These are phyloP conservation scores for Gavia stellata DNA, from an alignment of 2,113 vertebrate species.

Conservation along the genomic window DNA sequence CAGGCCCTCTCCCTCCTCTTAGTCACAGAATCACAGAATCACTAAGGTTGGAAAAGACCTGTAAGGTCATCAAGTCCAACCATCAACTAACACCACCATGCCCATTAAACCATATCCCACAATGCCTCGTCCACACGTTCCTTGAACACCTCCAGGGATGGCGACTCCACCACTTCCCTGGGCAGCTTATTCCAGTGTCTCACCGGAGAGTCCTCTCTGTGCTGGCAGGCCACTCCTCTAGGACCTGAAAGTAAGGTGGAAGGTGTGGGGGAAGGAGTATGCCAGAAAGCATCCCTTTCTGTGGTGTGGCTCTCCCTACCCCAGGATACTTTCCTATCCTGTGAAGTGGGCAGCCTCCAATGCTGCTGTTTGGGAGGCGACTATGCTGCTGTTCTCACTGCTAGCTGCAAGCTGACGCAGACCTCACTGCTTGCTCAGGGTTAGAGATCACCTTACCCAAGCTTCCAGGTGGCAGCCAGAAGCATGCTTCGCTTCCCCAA, in stretches of 20 bases:
- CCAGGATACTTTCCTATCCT: not conserved
- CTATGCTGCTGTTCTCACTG: not conserved
- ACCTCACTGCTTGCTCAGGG: accelerated
- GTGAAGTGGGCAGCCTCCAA: not conserved
- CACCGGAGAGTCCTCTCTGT: not conserved
- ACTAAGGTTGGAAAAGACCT: too few species aligned
- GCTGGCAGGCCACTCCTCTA: not conserved
- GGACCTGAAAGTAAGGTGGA: not conserved
- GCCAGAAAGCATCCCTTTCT: not conserved
- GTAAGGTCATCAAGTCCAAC: too few species aligned
- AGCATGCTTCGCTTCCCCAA: not conserved
- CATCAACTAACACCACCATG: too few species aligned
- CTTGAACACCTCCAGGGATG: too few species aligned
- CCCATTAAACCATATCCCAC: too few species aligned
- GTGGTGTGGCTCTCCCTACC: not conserved
- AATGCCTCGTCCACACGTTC: too few species aligned
- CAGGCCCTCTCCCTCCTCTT: not conserved
- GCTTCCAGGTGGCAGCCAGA: not conserved
- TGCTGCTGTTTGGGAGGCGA: not conserved
- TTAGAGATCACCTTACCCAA: not conserved
- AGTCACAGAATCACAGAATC: too few species aligned
- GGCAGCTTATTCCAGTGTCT: too few species aligned
- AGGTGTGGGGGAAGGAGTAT: accelerated
- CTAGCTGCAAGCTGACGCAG: not conserved
- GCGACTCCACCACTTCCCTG: too few species aligned